Evolutionary conservation across 2,888 invertebrate genomes (phyloP).

Genomic region (Portevinia maculata): DNA sequence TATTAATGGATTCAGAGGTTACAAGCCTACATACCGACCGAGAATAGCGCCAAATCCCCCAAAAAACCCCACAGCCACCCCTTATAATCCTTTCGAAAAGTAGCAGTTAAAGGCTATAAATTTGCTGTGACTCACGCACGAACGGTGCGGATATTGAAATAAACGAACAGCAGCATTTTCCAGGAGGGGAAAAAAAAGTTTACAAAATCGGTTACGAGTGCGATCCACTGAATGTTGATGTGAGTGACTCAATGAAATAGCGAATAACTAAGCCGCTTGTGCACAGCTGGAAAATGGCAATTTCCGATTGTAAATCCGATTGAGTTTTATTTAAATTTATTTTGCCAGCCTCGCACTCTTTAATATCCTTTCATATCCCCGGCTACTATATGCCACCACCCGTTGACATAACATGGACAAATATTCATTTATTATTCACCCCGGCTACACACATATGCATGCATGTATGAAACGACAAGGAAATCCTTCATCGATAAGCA

Average conservation of each 20-base stretch:
- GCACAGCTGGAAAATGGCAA: conserved; percentile 73
- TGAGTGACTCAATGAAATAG: conserved; percentile 38
- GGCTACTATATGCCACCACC: conserved; percentile 41
- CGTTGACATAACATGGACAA: conserved; percentile 61
- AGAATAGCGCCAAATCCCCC: too few species aligned
- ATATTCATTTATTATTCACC: conserved; percentile 37
- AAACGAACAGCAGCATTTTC: conserved; percentile 43
- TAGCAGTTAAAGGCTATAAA: conserved; percentile 60
- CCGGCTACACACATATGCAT: background rate
- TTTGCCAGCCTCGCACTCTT: conserved; percentile 42
- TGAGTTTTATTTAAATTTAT: conserved; percentile 71
- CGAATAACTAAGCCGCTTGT: conserved; percentile 34
- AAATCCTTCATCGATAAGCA: conserved; percentile 64
- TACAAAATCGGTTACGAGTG: conserved; percentile 59
- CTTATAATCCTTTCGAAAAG: conserved; percentile 38
- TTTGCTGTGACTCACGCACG: conserved; percentile 28
- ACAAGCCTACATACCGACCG: background rate
- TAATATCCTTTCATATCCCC: conserved; percentile 18
- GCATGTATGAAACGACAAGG: conserved; percentile 6
- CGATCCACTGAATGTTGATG: conserved; percentile 35
- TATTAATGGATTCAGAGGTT: conserved; percentile 60
- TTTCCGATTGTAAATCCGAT: conserved; percentile 71
- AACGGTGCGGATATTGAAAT: conserved; percentile 25
- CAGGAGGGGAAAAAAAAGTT: conserved; percentile 37
- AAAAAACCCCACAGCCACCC: conserved; percentile 2